Conservation (phyloP, 1,140 invertebrate species). For the Stegodyphus dumicola region DNA sequence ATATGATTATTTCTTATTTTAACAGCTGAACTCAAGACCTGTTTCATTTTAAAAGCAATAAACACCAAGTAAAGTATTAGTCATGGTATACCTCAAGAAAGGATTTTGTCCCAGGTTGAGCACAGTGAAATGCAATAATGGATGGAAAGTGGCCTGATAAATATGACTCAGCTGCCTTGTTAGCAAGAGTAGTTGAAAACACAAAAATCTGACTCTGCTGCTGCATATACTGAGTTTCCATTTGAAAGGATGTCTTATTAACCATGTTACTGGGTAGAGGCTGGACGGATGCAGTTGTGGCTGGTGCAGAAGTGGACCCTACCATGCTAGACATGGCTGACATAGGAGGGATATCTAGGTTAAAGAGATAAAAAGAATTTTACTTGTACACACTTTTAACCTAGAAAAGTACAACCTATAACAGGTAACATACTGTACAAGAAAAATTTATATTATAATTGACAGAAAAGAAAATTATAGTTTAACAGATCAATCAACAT, state of each 20-base stretch:
- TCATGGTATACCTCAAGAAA: constrained; percentile 82
- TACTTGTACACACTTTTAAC: neutral
- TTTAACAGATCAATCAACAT: neutral
- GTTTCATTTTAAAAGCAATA: neutral
- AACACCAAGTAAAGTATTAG: neutral
- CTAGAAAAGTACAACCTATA: too few species aligned
- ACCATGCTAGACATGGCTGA: constrained; percentile 61
- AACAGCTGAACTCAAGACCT: too few species aligned
- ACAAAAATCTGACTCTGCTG: constrained; percentile 98
- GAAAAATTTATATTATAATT: too few species aligned
- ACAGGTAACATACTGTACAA: too few species aligned
- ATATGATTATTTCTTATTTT: too few species aligned
- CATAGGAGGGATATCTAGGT: constrained; percentile 50
- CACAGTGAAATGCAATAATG: constrained; percentile 94
- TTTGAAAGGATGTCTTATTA: constrained; percentile 81
- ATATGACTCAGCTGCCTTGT: constrained; percentile 93
- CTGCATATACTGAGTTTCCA: constrained; percentile 88
- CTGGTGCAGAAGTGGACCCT: constrained; percentile 53
- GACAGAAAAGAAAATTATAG: neutral
- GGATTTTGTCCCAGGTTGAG: constrained; percentile 93
- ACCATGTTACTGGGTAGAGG: constrained; percentile 81
- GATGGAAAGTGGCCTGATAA: constrained; percentile 87
- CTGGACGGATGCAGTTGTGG: constrained; percentile 71
- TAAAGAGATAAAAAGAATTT: neutral
- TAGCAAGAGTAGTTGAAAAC: constrained; percentile 92